Evolutionary conservation across 2,113 vertebrate species (phyloP).

Genomic region (Agapornis roseicollis): DNA sequence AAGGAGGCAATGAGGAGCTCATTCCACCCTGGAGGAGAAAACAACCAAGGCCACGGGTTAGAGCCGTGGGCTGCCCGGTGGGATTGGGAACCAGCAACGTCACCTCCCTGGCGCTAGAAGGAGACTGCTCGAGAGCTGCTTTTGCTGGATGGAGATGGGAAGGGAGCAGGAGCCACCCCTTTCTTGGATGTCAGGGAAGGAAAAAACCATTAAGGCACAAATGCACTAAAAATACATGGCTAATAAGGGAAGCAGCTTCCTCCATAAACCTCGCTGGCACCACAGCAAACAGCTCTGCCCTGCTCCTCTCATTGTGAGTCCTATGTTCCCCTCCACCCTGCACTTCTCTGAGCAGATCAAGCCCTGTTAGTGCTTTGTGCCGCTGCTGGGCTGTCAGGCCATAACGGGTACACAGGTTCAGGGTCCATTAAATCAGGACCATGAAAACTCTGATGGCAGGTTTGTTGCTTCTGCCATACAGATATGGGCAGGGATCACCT

Average conservation of each 20-base stretch:
- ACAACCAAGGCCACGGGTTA: not conserved
- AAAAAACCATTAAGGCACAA: not conserved
- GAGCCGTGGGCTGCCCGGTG: accelerated
- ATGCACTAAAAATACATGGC: not conserved
- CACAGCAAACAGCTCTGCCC: not conserved
- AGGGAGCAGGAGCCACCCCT: not conserved
- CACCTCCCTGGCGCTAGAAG: not conserved
- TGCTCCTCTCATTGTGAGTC: not conserved
- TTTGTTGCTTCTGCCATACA: not conserved
- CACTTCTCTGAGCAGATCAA: not conserved
- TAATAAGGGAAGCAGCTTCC: slow-evolving; percentile 7
- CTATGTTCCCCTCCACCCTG: not conserved
- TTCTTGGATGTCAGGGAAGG: not conserved
- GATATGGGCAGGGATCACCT: not conserved
- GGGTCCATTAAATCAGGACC: not conserved
- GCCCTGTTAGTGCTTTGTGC: not conserved
- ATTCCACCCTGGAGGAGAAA: slow-evolving; percentile 88
- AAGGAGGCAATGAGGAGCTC: slow-evolving; percentile 98
- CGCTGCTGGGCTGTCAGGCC: not conserved
- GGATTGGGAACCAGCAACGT: accelerated
- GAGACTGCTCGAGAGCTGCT: accelerated
- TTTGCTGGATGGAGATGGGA: not conserved
- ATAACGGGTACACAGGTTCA: not conserved
- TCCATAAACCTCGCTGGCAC: not conserved
- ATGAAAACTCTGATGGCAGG: not conserved